Percentiles rank a stretch among this genome's conserved stretches.
Conservation (phyloP, 2,113 vertebrate genomes). For the Typhlomys cinereus region DNA sequence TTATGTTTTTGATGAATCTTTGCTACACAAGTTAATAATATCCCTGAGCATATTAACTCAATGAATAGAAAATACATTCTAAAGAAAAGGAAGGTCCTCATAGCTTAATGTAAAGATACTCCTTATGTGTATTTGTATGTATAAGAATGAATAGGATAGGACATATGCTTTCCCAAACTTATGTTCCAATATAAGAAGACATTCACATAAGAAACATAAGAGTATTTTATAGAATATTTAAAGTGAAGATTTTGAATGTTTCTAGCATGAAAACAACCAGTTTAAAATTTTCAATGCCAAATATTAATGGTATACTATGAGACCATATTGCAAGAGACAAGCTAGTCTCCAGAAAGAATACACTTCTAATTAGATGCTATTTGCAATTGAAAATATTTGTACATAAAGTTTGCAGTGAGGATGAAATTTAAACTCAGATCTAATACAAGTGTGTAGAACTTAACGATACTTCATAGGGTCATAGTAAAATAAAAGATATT, state of each 20-base stretch:
- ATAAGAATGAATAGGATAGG: background rate
- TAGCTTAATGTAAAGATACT: background rate
- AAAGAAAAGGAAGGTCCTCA: background rate
- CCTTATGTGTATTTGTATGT: background rate
- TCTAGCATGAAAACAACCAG: background rate
- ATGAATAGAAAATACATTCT: background rate
- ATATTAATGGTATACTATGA: background rate
- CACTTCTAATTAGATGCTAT: background rate
- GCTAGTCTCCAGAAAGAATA: background rate
- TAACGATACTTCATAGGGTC: background rate
- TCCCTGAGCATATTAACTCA: background rate
- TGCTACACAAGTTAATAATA: conserved; percentile 55
- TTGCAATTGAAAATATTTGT: background rate
- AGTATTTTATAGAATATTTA: background rate
- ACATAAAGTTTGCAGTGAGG: background rate
- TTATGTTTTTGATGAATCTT: conserved; percentile 57
- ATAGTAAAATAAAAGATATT: too few relatives aligned
- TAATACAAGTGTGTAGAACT: background rate
- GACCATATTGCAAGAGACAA: background rate
- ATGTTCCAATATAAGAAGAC: background rate
- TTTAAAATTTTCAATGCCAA: background rate
- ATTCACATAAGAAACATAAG: background rate
- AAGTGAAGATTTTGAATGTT: too few relatives aligned
- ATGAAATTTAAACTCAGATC: background rate
- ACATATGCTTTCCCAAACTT: background rate